These are phyloP conservation scores for Anoplophora glabripennis DNA, from an alignment of 1,140 invertebrate genomes.

Conservation along the genomic window DNA sequence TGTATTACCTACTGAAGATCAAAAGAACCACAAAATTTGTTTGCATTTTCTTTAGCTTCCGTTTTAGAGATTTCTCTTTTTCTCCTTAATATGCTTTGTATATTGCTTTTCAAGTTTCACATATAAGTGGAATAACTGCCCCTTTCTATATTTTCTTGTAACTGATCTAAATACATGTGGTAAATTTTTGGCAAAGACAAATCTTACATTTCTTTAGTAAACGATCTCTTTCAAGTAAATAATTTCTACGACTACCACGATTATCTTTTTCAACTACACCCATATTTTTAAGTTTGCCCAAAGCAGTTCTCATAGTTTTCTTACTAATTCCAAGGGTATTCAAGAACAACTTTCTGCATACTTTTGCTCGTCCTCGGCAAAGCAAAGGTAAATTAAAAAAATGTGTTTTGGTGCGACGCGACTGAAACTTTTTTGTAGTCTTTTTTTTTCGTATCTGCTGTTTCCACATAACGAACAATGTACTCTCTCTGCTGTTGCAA, in stretches of 20 bases:
- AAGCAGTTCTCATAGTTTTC: conserved; percentile 8
- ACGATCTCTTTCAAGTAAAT: background rate
- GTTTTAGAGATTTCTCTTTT: background rate
- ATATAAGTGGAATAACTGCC: background rate
- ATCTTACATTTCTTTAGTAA: background rate
- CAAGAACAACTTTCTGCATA: conserved; percentile 9
- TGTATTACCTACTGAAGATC: background rate
- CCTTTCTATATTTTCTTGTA: background rate
- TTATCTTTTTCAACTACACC: conserved; percentile 12
- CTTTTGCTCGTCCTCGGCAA: background rate
- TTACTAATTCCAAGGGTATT: conserved; percentile 6
- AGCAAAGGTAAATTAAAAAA: conserved; percentile 1
- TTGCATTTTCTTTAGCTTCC: background rate
- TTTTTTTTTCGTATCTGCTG: conserved; percentile 2
- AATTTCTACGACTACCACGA: background rate
- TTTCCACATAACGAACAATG: conserved; percentile 2
- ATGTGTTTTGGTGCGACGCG: conserved; percentile 2
- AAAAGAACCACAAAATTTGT: background rate
- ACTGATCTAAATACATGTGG: background rate
- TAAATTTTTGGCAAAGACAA: background rate
- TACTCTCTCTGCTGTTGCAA: conserved; percentile 1
- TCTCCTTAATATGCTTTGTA: background rate
- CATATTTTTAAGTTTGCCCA: background rate
- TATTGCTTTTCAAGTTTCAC: background rate
- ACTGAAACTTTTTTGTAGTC: conserved; percentile 7